A percentile compares a stretch with the other conserved stretches of the same genome.
These are phyloP conservation scores for Triops cancriformis DNA, from an alignment of 1,140 invertebrate species.

Conservation along the genomic window DNA sequence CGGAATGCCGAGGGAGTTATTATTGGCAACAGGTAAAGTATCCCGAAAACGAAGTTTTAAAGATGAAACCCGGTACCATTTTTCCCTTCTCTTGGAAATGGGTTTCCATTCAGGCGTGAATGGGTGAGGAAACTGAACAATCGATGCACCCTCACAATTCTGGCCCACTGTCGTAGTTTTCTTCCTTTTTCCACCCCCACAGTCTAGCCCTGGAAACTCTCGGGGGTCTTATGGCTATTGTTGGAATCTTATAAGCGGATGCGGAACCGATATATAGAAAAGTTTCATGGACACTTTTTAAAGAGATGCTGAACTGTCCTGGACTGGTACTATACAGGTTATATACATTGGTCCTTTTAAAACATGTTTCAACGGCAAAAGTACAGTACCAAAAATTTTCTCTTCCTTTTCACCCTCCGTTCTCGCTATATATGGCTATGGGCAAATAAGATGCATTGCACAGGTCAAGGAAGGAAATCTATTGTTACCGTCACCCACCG, in stretches of 20 bases:
- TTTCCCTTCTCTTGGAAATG: neutral
- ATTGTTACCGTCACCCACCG: neutral
- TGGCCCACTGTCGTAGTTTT: neutral
- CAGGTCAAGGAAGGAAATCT: neutral
- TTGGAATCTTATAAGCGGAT: constrained; percentile 1
- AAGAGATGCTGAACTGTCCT: neutral
- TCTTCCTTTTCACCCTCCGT: neutral
- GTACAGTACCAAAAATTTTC: neutral
- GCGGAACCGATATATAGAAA: constrained; percentile 2
- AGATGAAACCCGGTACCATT: neutral
- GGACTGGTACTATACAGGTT: neutral
- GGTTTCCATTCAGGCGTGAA: constrained; percentile 4
- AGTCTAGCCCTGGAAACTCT: neutral
- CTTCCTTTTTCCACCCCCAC: neutral
- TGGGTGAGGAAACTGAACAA: constrained; percentile 9
- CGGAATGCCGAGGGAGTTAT: neutral
- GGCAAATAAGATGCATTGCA: neutral
- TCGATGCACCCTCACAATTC: neutral
- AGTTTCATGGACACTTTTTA: neutral
- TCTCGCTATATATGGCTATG: neutral
- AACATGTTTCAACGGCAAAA: neutral
- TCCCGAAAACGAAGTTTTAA: neutral
- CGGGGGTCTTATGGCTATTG: neutral
- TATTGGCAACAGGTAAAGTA: constrained; percentile 10
- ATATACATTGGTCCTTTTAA: constrained; percentile 1